A percentile compares a stretch with the other conserved stretches of the same genome.
Conservation (phyloP, 2,113 vertebrate genomes). For the Eubucco bourcierii region DNA sequence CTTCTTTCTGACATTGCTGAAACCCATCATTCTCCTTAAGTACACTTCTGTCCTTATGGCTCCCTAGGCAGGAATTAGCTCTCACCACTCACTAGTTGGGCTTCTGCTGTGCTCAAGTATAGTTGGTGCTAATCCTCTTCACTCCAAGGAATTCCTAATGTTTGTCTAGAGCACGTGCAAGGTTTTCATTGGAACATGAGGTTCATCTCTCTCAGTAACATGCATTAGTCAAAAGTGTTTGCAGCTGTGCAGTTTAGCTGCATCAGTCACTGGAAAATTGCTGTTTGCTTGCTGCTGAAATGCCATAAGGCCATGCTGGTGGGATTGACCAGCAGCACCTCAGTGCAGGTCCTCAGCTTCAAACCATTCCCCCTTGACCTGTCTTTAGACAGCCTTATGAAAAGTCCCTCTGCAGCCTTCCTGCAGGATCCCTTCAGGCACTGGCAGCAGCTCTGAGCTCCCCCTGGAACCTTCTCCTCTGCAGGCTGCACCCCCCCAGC, state of each 20-base stretch:
- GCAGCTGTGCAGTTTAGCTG: neutral
- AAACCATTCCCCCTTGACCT: too few relatives aligned
- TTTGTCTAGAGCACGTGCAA: neutral
- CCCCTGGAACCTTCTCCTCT: too few relatives aligned
- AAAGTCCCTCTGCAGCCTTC: too few relatives aligned
- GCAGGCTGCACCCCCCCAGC: too few relatives aligned
- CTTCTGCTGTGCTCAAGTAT: neutral
- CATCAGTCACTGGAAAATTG: neutral
- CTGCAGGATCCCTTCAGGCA: too few relatives aligned
- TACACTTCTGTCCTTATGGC: conserved; percentile 28
- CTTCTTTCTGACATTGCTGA: neutral
- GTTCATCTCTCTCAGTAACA: neutral
- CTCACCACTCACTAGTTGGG: conserved; percentile 19
- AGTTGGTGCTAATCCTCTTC: neutral
- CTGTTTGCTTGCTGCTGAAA: neutral
- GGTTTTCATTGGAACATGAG: neutral
- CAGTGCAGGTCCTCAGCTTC: neutral
- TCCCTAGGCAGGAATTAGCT: conserved; percentile 38
- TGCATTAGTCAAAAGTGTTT: accelerated
- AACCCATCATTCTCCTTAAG: conserved; percentile 25
- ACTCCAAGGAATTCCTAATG: conserved; percentile 11
- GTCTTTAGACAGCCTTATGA: too few relatives aligned
- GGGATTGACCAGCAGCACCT: neutral
- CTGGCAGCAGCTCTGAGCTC: too few relatives aligned
- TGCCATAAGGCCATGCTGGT: accelerated